These are phyloP conservation scores for Andrena trimmerana DNA, from an alignment of 2,888 invertebrate genomes.

Conservation along the genomic window DNA sequence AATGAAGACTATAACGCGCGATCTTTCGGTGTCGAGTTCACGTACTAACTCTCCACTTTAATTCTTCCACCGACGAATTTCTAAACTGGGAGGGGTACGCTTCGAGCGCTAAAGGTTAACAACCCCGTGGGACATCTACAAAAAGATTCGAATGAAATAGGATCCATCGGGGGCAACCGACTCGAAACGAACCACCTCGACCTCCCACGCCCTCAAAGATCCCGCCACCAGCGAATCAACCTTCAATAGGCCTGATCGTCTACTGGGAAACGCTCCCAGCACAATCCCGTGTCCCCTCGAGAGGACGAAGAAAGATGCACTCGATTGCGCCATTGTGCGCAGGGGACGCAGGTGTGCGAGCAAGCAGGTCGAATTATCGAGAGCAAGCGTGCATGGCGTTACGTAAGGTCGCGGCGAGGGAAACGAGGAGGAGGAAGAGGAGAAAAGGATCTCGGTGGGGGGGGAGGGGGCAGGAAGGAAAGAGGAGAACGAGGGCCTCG, in stretches of 20 bases:
- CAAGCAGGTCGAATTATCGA: constrained; percentile 52
- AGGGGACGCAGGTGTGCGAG: constrained; percentile 54
- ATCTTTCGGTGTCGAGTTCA: not conserved
- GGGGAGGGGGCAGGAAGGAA: constrained; percentile 32
- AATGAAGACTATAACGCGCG: not conserved
- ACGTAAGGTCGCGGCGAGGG: constrained; percentile 62
- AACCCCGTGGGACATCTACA: not conserved
- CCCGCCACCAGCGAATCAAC: not conserved
- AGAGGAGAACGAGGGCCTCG: constrained; percentile 65
- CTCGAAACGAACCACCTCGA: not conserved
- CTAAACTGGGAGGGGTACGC: too few species aligned
- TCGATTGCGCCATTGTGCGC: constrained; percentile 45
- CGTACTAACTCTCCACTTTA: not conserved
- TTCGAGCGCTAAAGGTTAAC: not conserved
- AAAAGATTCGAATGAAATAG: not conserved
- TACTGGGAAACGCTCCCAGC: not conserved
- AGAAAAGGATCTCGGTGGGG: not conserved
- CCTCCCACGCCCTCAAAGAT: not conserved
- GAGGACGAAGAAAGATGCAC: not conserved
- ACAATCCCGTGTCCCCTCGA: too few species aligned
- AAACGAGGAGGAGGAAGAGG: constrained; percentile 16
- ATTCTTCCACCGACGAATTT: too few species aligned
- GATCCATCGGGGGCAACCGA: not conserved
- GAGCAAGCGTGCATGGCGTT: constrained; percentile 53
- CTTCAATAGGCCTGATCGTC: not conserved